These are phyloP conservation scores for Austrolebias charrua DNA, from an alignment of 2,797 vertebrate species.

Conservation along the genomic window DNA sequence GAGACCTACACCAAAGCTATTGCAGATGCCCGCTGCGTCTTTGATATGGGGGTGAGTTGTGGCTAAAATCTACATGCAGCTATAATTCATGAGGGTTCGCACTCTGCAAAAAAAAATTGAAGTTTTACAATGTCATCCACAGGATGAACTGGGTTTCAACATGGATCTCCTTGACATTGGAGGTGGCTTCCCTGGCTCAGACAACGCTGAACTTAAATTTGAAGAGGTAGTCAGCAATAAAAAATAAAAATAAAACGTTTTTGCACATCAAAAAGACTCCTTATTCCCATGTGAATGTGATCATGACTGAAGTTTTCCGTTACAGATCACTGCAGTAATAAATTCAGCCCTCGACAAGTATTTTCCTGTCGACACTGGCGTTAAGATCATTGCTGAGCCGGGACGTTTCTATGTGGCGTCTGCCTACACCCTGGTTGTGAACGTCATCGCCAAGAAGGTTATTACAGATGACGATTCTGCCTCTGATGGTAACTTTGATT, in stretches of 20 bases:
- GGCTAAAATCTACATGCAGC: neutral
- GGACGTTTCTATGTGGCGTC: slow-evolving; percentile 96
- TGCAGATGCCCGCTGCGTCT: slow-evolving; percentile 92
- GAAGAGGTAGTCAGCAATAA: slow-evolving; percentile 89
- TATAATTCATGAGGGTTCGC: neutral
- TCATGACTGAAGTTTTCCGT: neutral
- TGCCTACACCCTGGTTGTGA: slow-evolving; percentile 93
- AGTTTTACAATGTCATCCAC: slow-evolving; percentile 14
- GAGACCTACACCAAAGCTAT: slow-evolving; percentile 90
- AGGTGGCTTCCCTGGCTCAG: slow-evolving; percentile 95
- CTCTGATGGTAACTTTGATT: slow-evolving; percentile 78
- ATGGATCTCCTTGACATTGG: slow-evolving; percentile 96
- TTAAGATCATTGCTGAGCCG: slow-evolving; percentile 90
- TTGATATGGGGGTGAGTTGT: slow-evolving; percentile 92
- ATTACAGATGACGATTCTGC: slow-evolving; percentile 86
- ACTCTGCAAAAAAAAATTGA: neutral
- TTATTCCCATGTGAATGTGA: neutral
- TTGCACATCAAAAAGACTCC: neutral
- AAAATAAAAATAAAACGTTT: too few species aligned
- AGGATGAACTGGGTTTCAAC: slow-evolving; percentile 90
- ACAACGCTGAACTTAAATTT: slow-evolving; percentile 92
- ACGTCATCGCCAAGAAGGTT: slow-evolving; percentile 96
- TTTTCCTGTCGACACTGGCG: slow-evolving; percentile 86
- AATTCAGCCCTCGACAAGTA: slow-evolving; percentile 93
- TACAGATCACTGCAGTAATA: slow-evolving; percentile 89